A percentile compares a stretch with the other conserved stretches of the same genome.
These are phyloP conservation scores for Pseudopodoces humilis DNA, from an alignment of 2,113 vertebrate genomes.

Conservation along the genomic window DNA sequence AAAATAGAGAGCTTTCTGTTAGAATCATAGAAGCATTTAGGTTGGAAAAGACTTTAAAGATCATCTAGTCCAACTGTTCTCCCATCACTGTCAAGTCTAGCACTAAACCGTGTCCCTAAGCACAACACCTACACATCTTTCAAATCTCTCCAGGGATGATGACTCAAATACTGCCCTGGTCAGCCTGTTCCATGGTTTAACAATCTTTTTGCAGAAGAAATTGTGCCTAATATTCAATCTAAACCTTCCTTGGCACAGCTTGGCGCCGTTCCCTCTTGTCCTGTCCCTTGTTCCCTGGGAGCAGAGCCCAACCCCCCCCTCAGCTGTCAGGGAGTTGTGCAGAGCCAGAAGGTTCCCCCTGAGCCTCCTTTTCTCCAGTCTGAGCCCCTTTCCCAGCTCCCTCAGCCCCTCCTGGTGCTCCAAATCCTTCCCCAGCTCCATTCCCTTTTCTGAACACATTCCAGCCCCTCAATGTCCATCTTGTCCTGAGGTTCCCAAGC, in stretches of 20 bases:
- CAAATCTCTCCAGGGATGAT: neutral
- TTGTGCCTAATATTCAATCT: neutral
- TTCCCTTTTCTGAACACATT: neutral
- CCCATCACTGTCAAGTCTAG: neutral
- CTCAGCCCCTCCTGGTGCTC: neutral
- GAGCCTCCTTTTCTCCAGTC: neutral
- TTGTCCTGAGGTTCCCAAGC: neutral
- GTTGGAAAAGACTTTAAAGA: neutral
- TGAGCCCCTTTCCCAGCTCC: neutral
- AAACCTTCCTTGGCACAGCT: neutral
- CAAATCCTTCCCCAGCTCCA: neutral
- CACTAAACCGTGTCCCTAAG: neutral
- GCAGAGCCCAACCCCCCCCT: neutral
- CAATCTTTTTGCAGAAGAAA: neutral
- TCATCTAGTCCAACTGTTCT: no score
- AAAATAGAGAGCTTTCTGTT: neutral
- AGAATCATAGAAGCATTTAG: neutral
- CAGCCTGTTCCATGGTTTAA: neutral
- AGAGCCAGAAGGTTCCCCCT: neutral
- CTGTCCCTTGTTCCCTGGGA: neutral
- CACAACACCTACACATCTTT: neutral
- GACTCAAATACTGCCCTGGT: neutral
- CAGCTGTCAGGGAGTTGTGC: neutral
- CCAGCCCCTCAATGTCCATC: neutral
- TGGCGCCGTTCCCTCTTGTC: rapidly evolving